phyloP scores from a whole-genome alignment of 2,888 invertebrate species.

The Pandemis heparana region DNA sequence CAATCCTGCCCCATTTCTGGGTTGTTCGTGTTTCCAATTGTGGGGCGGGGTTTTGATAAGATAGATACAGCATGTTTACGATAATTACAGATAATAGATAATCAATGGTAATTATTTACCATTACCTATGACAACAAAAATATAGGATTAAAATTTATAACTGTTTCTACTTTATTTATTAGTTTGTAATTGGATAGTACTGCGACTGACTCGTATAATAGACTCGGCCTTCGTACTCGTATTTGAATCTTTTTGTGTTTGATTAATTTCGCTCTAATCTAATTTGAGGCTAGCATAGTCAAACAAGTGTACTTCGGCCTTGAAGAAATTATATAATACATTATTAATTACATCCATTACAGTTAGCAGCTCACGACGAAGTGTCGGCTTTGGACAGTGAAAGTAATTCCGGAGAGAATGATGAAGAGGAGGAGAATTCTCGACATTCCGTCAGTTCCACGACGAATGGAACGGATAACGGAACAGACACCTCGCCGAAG shows the following conservation, averaged over 20 bases:
- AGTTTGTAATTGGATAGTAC: too few relatives aligned
- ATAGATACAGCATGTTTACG: background rate
- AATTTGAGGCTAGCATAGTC: too few relatives aligned
- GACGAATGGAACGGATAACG: conserved; percentile 63
- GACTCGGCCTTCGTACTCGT: too few relatives aligned
- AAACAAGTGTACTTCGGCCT: too few relatives aligned
- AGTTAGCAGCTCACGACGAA: conserved; percentile 86
- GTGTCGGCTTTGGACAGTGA: conserved; percentile 82
- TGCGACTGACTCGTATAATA: too few relatives aligned
- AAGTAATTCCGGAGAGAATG: conserved; percentile 72
- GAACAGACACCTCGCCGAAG: conserved; percentile 62
- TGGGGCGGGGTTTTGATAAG: background rate
- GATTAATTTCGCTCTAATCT: too few relatives aligned
- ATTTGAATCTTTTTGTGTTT: too few relatives aligned
- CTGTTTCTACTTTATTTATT: too few relatives aligned
- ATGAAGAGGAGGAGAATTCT: conserved; percentile 74
- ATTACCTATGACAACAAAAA: conserved; percentile 18
- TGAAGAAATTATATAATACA: too few relatives aligned
- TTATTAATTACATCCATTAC: conserved; percentile 43
- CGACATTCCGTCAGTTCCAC: conserved; percentile 74
- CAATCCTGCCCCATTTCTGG: background rate
- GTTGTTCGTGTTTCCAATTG: background rate
- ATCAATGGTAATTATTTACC: background rate
- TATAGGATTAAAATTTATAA: background rate
- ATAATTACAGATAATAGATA: background rate